phyloP scores from a whole-genome alignment of 92 coral and sea anemone species.

The Epizoanthus rinbou region DNA sequence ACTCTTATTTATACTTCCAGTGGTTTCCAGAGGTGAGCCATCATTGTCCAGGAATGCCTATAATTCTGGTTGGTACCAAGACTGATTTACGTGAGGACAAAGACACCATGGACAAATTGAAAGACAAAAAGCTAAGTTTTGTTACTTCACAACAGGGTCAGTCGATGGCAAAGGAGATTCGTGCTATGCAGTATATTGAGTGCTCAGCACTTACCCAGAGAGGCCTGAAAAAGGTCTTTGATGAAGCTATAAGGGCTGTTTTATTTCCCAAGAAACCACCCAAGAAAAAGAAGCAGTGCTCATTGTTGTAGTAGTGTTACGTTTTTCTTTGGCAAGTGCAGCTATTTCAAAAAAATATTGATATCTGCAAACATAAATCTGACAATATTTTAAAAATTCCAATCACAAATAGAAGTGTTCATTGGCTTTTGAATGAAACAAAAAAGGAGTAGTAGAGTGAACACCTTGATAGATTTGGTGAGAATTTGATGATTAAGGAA shows the following conservation, averaged over 20 bases:
- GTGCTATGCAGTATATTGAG: conserved; percentile 64
- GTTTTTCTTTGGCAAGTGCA: no score
- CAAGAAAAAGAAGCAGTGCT: conserved; percentile 53
- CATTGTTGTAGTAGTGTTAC: conserved; percentile 39
- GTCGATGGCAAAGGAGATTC: conserved; percentile 63
- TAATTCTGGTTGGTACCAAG: conserved; percentile 68
- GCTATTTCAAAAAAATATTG: no score
- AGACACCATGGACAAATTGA: conserved; percentile 66
- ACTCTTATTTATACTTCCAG: conserved; percentile 11
- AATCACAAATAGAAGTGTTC: no score
- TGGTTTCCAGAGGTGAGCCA: conserved; percentile 74
- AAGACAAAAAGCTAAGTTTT: conserved; percentile 58
- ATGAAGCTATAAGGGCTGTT: conserved; percentile 67
- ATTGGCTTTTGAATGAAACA: no score
- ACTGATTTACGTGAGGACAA: conserved; percentile 69
- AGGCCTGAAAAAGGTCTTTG: conserved; percentile 66
- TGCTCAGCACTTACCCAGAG: conserved; percentile 68
- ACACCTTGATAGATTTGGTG: no score
- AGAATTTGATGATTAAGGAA: no score
- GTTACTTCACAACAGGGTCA: conserved; percentile 54
- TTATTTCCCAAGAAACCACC: conserved; percentile 59
- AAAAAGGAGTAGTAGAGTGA: no score
- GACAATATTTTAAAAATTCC: no score
- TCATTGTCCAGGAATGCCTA: conserved; percentile 69
- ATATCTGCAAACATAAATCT: no score